Evolutionary conservation across 2,797 vertebrate species (phyloP).

Genomic region (Tenualosa ilisha): DNA sequence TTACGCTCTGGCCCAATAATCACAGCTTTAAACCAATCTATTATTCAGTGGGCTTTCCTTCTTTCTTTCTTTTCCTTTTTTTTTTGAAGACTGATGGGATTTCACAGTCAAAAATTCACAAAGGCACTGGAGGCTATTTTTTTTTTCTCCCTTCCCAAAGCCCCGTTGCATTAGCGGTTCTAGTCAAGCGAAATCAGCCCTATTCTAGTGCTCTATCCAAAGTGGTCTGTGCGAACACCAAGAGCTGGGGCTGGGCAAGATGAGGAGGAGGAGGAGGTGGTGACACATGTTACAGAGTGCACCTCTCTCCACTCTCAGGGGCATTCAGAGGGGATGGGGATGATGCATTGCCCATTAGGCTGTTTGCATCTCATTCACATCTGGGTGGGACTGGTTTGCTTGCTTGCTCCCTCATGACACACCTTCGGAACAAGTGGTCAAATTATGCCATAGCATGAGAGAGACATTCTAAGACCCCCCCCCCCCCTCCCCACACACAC

Average conservation of each 20-base stretch:
- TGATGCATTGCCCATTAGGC: conserved; percentile 60
- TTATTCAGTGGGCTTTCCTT: neutral
- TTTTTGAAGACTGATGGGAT: neutral
- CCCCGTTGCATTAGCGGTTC: neutral
- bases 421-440: neutral
- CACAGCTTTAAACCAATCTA: neutral
- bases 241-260: neutral
- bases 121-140: neutral
- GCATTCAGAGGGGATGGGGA: conserved; percentile 27
- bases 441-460: neutral
- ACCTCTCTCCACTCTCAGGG: neutral
- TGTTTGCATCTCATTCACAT: conserved; percentile 61
- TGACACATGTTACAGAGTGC: neutral
- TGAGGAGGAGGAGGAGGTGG: neutral
- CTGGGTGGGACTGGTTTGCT: conserved; percentile 43
- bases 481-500: no score
- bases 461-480: neutral
- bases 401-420: neutral
- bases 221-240: neutral
- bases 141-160: neutral
- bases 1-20: neutral
- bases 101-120: conserved; percentile 14
- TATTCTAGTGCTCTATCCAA: neutral
- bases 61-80: neutral
- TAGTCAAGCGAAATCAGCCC: neutral